A percentile compares a stretch with the other conserved stretches of the same genome.
phyloP scores from a whole-genome alignment of 2,888 invertebrate species.

The Troides aeacus region DNA sequence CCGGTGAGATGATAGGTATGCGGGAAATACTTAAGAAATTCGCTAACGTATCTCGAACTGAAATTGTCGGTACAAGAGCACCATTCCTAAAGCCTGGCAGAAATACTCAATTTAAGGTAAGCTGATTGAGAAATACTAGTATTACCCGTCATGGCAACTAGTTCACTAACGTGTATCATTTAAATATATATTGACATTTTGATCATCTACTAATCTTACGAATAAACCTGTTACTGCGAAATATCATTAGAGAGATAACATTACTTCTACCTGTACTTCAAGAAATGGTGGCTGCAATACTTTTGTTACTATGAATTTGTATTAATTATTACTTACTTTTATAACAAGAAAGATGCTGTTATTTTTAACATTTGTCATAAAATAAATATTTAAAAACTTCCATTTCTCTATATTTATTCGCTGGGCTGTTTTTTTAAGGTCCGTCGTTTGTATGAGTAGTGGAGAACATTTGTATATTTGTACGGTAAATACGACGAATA shows the following conservation, averaged over 20 bases:
- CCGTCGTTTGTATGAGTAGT: background rate
- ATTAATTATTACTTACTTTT: too few species aligned
- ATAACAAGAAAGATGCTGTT: too few species aligned
- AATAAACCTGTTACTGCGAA: background rate
- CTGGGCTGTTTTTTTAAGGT: background rate
- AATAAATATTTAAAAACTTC: background rate
- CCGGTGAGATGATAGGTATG: constrained; percentile 96
- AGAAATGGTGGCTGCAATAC: background rate
- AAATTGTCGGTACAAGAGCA: constrained; percentile 92
- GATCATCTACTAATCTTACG: background rate
- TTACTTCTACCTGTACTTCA: background rate
- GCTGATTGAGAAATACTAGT: constrained; percentile 22
- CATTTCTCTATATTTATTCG: background rate
- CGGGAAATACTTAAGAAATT: constrained; percentile 91
- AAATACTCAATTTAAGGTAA: constrained; percentile 93
- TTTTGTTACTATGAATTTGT: too few species aligned
- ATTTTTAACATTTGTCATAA: background rate
- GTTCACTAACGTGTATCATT: constrained; percentile 10
- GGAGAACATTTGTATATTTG: constrained; percentile 10
- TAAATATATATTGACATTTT: constrained; percentile 14
- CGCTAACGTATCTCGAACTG: constrained; percentile 88
- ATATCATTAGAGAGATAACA: background rate
- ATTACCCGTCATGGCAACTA: constrained; percentile 22
- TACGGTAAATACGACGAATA: constrained; percentile 6
- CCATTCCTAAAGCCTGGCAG: constrained; percentile 95